Percentiles rank a stretch among this genome's conserved stretches.
These are phyloP conservation scores for western clawed frog (Xenopus tropicalis) DNA, from an alignment of 2,113 vertebrate species.

Conservation along the genomic window DNA sequence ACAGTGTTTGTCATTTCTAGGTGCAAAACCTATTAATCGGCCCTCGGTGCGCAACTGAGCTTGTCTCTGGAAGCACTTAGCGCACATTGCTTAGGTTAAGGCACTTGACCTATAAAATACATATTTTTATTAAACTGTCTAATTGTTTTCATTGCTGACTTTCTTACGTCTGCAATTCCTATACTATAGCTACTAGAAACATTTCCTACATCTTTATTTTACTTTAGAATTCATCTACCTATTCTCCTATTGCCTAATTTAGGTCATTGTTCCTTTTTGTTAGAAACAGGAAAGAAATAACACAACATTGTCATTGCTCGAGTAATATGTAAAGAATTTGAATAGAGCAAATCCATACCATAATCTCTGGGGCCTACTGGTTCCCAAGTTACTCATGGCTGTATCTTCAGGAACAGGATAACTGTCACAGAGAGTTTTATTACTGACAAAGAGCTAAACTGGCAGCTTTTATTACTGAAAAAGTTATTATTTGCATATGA, in stretches of 20 bases:
- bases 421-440: too few relatives aligned
- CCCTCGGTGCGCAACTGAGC: not conserved
- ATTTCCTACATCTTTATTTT: too few relatives aligned
- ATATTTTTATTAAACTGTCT: constrained; percentile 20
- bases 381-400: not conserved
- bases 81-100: constrained; percentile 4
- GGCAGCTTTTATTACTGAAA: too few relatives aligned
- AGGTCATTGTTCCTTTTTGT: too few relatives aligned
- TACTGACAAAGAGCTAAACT: too few relatives aligned
- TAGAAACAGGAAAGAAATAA: too few relatives aligned
- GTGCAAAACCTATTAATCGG: constrained; percentile 26
- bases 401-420: not conserved
- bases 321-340: not conserved
- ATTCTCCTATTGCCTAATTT: too few relatives aligned
- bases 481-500: too few relatives aligned
- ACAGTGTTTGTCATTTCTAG: constrained; percentile 22
- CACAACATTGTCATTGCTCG: not conserved
- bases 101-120: constrained; percentile 21
- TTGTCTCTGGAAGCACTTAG: constrained; percentile 22
- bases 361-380: not conserved
- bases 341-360: not conserved
- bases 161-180: not conserved
- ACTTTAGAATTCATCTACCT: too few relatives aligned
- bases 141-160: constrained; percentile 74
- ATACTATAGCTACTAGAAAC: too few relatives aligned